Percentiles rank a stretch among this genome's conserved stretches.
Conservation (phyloP, 2,797 vertebrate genomes). For the Yasuhikotakia modesta region DNA sequence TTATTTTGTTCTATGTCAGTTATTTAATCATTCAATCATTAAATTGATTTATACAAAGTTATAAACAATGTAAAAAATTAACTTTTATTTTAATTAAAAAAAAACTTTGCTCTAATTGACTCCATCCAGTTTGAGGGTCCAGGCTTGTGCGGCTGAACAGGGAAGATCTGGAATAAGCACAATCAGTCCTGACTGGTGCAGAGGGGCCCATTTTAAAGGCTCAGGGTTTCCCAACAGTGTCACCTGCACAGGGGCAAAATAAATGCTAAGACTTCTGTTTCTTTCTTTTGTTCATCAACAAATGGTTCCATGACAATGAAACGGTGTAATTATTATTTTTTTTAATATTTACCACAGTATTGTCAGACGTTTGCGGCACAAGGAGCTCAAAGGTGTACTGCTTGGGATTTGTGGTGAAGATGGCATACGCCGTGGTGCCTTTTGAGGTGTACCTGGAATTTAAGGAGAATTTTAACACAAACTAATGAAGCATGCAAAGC, state of each 20-base stretch:
- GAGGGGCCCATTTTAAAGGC: conserved; percentile 77
- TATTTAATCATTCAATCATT: background rate
- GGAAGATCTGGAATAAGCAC: conserved; percentile 77
- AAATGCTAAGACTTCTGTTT: background rate
- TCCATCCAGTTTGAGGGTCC: conserved; percentile 81
- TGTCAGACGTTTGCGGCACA: conserved; percentile 72
- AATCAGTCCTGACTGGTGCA: conserved; percentile 68
- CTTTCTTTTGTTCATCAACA: background rate
- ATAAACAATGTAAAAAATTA: background rate
- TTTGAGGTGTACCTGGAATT: conserved; percentile 87
- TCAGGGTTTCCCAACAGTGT: conserved; percentile 77
- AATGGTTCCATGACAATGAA: background rate
- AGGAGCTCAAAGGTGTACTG: conserved; percentile 70
- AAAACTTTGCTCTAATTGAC: conserved; percentile 59
- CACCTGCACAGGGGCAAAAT: conserved; percentile 73
- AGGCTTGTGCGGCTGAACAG: conserved; percentile 70
- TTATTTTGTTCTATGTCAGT: background rate
- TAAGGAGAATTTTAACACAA: background rate
- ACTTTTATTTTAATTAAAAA: background rate
- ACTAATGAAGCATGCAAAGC: background rate
- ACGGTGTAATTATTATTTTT: too few relatives aligned
- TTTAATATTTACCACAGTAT: conserved; percentile 80
- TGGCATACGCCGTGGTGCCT: conserved; percentile 79
- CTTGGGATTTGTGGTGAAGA: conserved; percentile 79
- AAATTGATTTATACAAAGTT: background rate